Conservation (phyloP, 2,113 vertebrate genomes). For the Asarcornis scutulata region DNA sequence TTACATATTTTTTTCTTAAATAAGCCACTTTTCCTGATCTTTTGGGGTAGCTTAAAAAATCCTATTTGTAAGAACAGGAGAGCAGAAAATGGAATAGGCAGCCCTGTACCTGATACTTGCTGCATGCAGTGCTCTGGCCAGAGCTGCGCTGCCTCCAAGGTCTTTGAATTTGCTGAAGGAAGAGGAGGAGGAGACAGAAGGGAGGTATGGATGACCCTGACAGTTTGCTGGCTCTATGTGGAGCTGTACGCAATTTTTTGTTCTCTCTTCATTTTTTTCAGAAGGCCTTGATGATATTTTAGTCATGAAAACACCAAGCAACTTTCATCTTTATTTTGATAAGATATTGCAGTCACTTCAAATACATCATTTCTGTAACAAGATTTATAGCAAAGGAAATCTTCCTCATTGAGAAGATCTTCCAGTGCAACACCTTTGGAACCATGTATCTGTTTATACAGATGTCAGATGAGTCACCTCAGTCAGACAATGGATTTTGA, state of each 20-base stretch:
- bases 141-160: not conserved
- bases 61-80: not conserved
- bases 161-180: not conserved
- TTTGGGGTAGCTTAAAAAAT: not conserved
- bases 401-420: not conserved
- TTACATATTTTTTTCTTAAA: not conserved
- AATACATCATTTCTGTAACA: not conserved
- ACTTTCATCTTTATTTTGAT: not conserved
- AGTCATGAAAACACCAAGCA: not conserved
- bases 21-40: not conserved
- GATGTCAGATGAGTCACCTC: constrained; percentile 4
- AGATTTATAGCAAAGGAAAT: not conserved
- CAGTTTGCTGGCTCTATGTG: not conserved
- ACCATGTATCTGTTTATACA: not conserved
- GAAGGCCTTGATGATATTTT: not conserved
- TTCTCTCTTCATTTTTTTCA: not conserved
- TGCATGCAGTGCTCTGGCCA: not conserved
- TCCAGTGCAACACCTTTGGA: not conserved
- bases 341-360: not conserved
- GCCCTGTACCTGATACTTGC: not conserved
- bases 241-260: not conserved
- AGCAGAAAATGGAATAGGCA: not conserved
- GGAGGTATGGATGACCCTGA: not conserved
- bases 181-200: not conserved
- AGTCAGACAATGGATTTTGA: not conserved